Percentiles rank a stretch among this genome's conserved stretches.
Evolutionary conservation across 2,113 vertebrate genomes (phyloP).

Genomic region (Dasyornis broadbenti): DNA sequence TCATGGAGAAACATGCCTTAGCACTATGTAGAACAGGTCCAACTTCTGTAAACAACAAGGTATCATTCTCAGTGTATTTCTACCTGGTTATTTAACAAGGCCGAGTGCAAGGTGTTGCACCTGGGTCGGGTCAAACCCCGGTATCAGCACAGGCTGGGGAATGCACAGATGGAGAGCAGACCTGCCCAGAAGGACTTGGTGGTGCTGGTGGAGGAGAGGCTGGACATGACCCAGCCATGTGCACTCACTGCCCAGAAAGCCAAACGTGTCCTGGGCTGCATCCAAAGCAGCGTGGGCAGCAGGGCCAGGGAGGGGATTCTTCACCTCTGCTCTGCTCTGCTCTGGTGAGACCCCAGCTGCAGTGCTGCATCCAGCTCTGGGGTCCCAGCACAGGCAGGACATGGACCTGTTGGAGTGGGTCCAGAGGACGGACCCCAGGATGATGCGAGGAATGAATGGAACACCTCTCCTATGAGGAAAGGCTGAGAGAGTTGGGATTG

Average conservation of each 20-base stretch:
- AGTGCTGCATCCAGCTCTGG: not conserved
- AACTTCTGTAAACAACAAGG: not conserved
- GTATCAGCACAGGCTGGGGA: not conserved
- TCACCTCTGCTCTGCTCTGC: not conserved
- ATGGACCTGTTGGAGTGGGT: fast-evolving
- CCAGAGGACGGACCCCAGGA: fast-evolving
- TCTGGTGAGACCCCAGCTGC: not conserved
- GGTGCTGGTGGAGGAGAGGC: not conserved
- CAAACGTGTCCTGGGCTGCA: not conserved
- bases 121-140: fast-evolving
- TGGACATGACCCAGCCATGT: not conserved
- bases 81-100: not conserved
- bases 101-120: fast-evolving
- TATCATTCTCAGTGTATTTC: not conserved
- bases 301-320: not conserved
- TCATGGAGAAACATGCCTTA: not conserved
- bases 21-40: fast-evolving
- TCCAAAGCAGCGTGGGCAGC: not conserved
- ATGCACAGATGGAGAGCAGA: not conserved
- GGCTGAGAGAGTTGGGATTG: not conserved
- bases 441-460: not conserved
- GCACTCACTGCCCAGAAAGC: not conserved
- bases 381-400: not conserved
- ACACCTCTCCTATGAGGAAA: fast-evolving
- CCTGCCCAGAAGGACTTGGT: fast-evolving